Evolutionary conservation across 2,113 vertebrate genomes (phyloP), one percentile per base, ranked within the genome.

Genomic region (Callorhinus ursinus): DNA sequence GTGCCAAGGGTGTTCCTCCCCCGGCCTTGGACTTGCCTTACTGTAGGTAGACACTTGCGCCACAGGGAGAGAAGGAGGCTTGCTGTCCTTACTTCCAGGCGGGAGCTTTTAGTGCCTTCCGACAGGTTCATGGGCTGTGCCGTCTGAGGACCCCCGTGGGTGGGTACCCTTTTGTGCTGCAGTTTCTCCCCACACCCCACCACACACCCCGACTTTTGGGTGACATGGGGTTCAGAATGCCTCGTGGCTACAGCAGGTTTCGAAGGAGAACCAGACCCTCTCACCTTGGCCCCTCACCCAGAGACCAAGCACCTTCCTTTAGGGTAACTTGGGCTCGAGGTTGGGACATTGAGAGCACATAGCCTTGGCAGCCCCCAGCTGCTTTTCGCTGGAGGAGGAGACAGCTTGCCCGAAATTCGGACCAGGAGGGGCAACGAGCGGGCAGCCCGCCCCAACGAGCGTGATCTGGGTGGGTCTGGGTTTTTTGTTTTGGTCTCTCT

Each of bases 401-500:
- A 3, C 72, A 1, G 2, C 21, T 31, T 7, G 13, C n/a, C 0
- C 0, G 42, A 39, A 5, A 49, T 24, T 18, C 0, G 1, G 59
- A 63, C 42, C 0, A 22, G 28, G 57, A 15, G 49, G 46, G 22
- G 90, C 18, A 15, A 13, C 33, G 2, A 0, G 0, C 10, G 2
- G n/a, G 55, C 51, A 2, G 36, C n/a, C 28, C 8, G 11, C n/a
- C n/a, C 51, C 14, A 0, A 19, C 5, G 4, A 31, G 49, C 55
- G 12, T 21, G 31, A 57, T 31, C 65, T 16, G 18, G 55, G 71
- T 55, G 72, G 39, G 36, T 46, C 26, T 2, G 4, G 59, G 24
- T 16, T 22, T 33, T n/a, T 59, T 31, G 31, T 59, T 15, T 19
- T 1, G 22, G 39, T 57, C 53, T n/a, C n/a, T 63, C 33, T 90